These are phyloP conservation scores for Labeo rohita DNA, from an alignment of 2,113 vertebrate species.

Conservation along the genomic window DNA sequence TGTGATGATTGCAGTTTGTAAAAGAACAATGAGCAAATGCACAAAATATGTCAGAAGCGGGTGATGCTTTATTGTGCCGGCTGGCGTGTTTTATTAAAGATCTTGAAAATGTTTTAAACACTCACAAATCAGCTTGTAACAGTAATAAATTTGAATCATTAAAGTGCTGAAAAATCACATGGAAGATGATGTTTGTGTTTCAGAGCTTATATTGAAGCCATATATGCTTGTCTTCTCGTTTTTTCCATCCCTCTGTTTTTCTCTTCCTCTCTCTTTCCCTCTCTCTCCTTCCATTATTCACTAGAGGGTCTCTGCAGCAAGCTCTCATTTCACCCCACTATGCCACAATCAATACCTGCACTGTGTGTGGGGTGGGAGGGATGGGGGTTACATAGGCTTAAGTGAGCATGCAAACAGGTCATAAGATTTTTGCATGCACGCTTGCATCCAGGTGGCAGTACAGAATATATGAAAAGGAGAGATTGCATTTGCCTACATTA, in stretches of 20 bases:
- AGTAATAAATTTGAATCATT: background rate
- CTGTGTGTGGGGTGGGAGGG: slow-evolving; percentile 10
- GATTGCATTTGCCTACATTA: background rate
- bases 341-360: slow-evolving; percentile 31
- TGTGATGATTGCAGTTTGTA: background rate
- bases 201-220: background rate
- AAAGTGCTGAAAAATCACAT: background rate
- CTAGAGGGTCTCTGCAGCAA: slow-evolving; percentile 13
- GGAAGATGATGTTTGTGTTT: background rate
- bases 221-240: background rate
- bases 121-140: background rate
- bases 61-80: background rate
- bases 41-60: background rate
- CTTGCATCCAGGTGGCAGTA: background rate
- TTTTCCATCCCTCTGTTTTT: background rate
- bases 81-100: slow-evolving; percentile 22
- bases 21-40: slow-evolving; percentile 24
- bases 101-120: slow-evolving; percentile 5
- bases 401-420: background rate
- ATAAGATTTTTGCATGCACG: background rate
- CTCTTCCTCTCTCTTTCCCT: background rate
- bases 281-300: slow-evolving; percentile 28
- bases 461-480: background rate
- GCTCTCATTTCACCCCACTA: slow-evolving; percentile 32
- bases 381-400: background rate